These are phyloP conservation scores for Nettapus auritus DNA, from an alignment of 2,113 vertebrate species.

Conservation along the genomic window DNA sequence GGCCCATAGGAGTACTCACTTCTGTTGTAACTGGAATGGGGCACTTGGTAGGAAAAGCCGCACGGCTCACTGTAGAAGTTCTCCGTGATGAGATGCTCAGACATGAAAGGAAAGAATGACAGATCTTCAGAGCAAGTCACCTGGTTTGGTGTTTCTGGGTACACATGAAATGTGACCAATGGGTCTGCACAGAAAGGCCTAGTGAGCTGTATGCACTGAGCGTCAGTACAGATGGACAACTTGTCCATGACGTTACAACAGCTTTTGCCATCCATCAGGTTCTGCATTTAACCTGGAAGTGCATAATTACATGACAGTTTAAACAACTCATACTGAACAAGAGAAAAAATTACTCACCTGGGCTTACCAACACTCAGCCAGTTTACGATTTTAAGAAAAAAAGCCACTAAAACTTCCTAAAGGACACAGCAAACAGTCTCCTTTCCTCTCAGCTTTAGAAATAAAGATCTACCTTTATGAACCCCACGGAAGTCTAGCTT, in stretches of 20 bases:
- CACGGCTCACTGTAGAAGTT: slow-evolving; percentile 63
- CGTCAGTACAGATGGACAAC: slow-evolving; percentile 55
- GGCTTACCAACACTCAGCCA: no score
- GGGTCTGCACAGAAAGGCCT: slow-evolving; percentile 72
- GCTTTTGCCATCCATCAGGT: slow-evolving; percentile 60
- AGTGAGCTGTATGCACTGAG: slow-evolving; percentile 51
- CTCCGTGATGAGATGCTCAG: slow-evolving; percentile 55
- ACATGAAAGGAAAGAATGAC: slow-evolving; percentile 62
- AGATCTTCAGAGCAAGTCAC: slow-evolving; percentile 71
- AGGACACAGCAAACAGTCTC: neutral
- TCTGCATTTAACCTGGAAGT: slow-evolving; percentile 71
- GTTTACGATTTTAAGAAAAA: neutral
- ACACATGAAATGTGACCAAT: slow-evolving; percentile 53
- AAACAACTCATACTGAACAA: neutral
- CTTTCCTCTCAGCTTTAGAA: neutral
- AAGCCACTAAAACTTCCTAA: neutral
- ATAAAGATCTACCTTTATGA: neutral
- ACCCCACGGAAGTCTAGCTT: neutral
- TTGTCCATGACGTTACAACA: slow-evolving; percentile 55
- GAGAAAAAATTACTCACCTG: neutral
- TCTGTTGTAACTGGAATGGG: slow-evolving; percentile 34
- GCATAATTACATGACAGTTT: neutral
- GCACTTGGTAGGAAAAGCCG: slow-evolving; percentile 53
- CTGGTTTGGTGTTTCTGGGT: slow-evolving; percentile 59
- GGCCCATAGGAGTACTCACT: slow-evolving; percentile 73